Base-by-base conservation (phyloP, 2,113 vertebrate species). In the Halichoerus grypus region DNA sequence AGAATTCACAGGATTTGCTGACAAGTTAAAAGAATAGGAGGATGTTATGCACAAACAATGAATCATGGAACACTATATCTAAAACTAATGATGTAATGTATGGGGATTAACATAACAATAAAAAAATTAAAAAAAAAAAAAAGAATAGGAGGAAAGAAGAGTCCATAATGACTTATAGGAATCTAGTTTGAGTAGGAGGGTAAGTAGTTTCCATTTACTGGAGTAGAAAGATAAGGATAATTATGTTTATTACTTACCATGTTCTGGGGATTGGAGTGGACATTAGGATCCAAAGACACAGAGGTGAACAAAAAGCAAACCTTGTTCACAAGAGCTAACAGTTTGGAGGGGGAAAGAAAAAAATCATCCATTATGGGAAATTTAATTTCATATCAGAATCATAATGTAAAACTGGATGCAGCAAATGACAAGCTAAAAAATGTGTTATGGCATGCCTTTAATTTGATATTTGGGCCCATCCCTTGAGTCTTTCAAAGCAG, bases 351-450 rank as follows among this genome's bases (percentile, higher is more conserved):
- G 18, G 9, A 65, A 84, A 53, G 49, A 33, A 59, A 49, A 88
- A 84, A 24, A n/a, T 65, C 31, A 69, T 53, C 42, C 22, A 79
- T 69, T 59, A 39, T 39, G 55, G 21, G 49, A 96, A 94, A 69
- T 85, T 89, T 81, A 91, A 96, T 96, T 95, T 94, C 26, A 77
- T 94, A 87, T 92, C 59, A 95, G n/a, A 85, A 96, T 96, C 49
- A 88, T 87, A 94, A 92, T 80, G 24, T 61, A 95, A 95, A 96
- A 90, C 59, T 39, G 61, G 67, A 79, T 88, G 49, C 49, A 96
- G 65, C 83, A 67, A 94, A 97, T 96, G 97, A 97, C 80, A 97
- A 74, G 53, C 94, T 95, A 89, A 96, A 92, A 92, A 92, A 16
- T 46, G 63, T 46, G 22, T 67, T 86, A 89, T 88, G 33, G 28